Evolutionary conservation across 1,140 invertebrate species (phyloP), one percentile per base, ranked within the genome.

Genomic region (Chrysoperla carnea): DNA sequence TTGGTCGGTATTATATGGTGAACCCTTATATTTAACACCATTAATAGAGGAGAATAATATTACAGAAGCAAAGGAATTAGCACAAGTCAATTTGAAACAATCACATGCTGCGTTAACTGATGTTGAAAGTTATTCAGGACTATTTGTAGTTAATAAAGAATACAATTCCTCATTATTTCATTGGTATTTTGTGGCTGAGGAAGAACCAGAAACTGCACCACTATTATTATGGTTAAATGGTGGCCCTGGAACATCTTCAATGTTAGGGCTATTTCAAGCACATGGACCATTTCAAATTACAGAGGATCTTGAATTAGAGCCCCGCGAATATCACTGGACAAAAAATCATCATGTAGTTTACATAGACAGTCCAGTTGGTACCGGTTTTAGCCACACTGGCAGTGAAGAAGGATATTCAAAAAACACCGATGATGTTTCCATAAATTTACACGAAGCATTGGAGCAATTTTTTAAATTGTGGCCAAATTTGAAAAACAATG

Each of bases 201-300:
- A 59, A 7, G 56, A 67, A 50, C 17, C 17, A 23, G 17, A 23
- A 23, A 58, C 64, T 8, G 77, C 76, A 2, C 84, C 85, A 1
- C 71, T 89, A 46, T 62, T 89, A 11, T 57, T 91, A 11, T 92
- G 87, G 87, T 68, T 91, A 1, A 84, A 91, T 66, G 87, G 84
- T 39, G 71, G 63, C 47, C 88, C 87, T 1, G 87, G 87, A 0
- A 73, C 76, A 6, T 73, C 79, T 1, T 86, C 84, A 0, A 56
- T 91, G 17, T 84, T 76, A 53, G 86, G 84, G 0, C 59, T 91
- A 1, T 90, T 91, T 50, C 66, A 71, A 0, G 84, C 89, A 62
- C 78, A 88, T 53, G 87, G 87, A 0, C 86, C 87, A 0, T 77
- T 82, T 39, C 49, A 66, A 27, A 68, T 86, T 17, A 23, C 2